Evolutionary conservation across 2,888 invertebrate genomes (phyloP).

Genomic region (Vanessa cardui): DNA sequence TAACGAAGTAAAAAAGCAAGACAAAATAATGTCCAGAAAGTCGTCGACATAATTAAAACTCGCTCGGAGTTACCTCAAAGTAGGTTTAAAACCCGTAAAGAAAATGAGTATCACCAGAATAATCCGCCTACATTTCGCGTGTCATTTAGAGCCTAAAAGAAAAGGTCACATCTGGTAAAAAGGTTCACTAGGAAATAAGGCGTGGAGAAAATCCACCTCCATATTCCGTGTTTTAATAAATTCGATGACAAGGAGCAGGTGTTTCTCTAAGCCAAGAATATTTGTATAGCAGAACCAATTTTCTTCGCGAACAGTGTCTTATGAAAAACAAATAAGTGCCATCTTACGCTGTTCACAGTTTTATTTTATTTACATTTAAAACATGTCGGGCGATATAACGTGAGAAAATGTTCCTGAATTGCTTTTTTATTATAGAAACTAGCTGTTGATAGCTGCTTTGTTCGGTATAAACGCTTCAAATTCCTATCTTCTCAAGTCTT

Average conservation of each 20-base stretch:
- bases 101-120: constrained; percentile 24
- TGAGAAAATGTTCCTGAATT: constrained; percentile 17
- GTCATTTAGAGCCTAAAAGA: constrained; percentile 23
- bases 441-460: constrained; percentile 8
- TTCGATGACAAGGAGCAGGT: constrained; percentile 48
- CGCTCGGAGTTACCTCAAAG: neutral
- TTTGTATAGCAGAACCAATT: constrained; percentile 33
- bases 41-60: constrained; percentile 7
- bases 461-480: constrained; percentile 5
- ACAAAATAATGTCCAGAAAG: neutral
- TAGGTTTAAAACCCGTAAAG: constrained; percentile 3
- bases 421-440: constrained; percentile 15
- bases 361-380: constrained; percentile 22
- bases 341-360: constrained; percentile 5
- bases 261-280: constrained; percentile 33
- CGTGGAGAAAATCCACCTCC: constrained; percentile 5
- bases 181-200: constrained; percentile 18
- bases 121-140: constrained; percentile 22
- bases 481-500: neutral
- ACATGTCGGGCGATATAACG: constrained; percentile 11
- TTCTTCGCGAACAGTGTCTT: constrained; percentile 29
- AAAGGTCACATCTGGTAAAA: constrained; percentile 24
- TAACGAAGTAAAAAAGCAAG: neutral
- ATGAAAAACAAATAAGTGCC: constrained; percentile 36
- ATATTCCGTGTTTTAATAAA: constrained; percentile 49